phyloP scores from a whole-genome alignment of 2,888 invertebrate genomes.

The Ferrisia virgata region DNA sequence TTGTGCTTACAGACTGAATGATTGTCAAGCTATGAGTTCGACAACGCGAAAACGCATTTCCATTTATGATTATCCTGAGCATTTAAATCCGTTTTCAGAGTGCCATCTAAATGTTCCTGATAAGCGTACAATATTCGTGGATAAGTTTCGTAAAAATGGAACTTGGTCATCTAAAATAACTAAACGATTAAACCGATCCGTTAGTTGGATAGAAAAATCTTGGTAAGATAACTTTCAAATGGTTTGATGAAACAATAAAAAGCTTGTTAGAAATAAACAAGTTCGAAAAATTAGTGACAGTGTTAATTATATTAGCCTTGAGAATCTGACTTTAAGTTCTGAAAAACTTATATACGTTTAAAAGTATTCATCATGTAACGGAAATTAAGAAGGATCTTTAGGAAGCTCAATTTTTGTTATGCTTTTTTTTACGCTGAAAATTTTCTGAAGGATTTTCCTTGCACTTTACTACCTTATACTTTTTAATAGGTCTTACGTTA shows the following conservation, averaged over 20 bases:
- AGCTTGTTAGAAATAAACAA: background rate
- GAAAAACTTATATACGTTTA: background rate
- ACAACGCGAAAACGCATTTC: conserved; percentile 53
- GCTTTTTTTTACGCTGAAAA: background rate
- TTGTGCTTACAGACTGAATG: background rate
- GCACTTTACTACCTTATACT: too few species aligned
- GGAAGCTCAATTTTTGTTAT: background rate
- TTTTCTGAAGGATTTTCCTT: background rate
- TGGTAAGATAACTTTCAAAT: conserved; percentile 27
- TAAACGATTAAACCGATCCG: conserved; percentile 39
- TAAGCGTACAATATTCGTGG: background rate
- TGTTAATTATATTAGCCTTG: conserved; percentile 9
- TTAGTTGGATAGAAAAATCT: conserved; percentile 44
- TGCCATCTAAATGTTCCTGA: background rate
- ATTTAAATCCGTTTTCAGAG: conserved; percentile 72
- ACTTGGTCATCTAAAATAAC: conserved; percentile 44
- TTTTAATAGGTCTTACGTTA: background rate
- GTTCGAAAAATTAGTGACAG: background rate
- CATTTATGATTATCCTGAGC: conserved; percentile 71
- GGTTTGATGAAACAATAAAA: background rate
- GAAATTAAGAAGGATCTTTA: conserved; percentile 3
- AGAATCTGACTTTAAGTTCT: background rate
- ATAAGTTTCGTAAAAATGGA: conserved; percentile 29
- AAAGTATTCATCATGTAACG: background rate
- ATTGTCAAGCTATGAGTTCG: background rate